phyloP scores from a whole-genome alignment of 2,888 invertebrate species.

The Hemistola chrysoprasaria region DNA sequence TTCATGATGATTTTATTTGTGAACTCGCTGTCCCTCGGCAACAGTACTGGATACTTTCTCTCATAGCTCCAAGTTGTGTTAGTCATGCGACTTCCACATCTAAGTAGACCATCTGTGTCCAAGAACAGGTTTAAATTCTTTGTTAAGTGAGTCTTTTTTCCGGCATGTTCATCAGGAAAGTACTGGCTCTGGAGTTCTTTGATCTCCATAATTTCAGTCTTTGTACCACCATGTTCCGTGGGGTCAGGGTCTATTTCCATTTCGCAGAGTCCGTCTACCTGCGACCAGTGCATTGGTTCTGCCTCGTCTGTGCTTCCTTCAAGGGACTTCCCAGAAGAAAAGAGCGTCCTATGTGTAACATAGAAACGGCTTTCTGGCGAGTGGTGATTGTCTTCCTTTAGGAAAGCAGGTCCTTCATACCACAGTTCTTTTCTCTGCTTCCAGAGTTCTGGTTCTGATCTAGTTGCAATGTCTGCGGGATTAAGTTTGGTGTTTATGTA shows the following conservation, averaged over 20 bases:
- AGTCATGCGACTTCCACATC: not conserved
- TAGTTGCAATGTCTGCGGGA: constrained; percentile 9
- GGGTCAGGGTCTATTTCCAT: not conserved
- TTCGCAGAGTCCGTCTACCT: not conserved
- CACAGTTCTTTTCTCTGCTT: not conserved
- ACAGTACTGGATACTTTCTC: constrained; percentile 1
- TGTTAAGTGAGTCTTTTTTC: constrained; percentile 1
- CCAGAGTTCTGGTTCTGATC: constrained; percentile 11
- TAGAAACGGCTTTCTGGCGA: too few species aligned
- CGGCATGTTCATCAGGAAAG: not conserved
- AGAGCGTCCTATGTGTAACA: too few species aligned
- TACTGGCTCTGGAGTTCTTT: not conserved
- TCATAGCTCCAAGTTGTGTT: constrained; percentile 4
- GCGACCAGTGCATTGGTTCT: not conserved
- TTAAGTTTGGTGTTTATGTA: constrained; percentile 15
- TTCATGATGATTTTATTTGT: not conserved
- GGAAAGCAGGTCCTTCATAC: constrained; percentile 12
- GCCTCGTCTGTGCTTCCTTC: not conserved
- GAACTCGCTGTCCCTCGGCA: constrained; percentile 2
- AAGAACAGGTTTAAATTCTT: not conserved
- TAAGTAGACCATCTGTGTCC: not conserved
- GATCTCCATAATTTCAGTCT: not conserved
- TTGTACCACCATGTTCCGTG: not conserved
- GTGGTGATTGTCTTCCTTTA: not conserved
- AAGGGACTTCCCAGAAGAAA: too few species aligned